A percentile compares a stretch with the other conserved stretches of the same genome.
Evolutionary conservation across 1,140 invertebrate genomes (phyloP).

Genomic region (Zaprionus camerounensis): DNA sequence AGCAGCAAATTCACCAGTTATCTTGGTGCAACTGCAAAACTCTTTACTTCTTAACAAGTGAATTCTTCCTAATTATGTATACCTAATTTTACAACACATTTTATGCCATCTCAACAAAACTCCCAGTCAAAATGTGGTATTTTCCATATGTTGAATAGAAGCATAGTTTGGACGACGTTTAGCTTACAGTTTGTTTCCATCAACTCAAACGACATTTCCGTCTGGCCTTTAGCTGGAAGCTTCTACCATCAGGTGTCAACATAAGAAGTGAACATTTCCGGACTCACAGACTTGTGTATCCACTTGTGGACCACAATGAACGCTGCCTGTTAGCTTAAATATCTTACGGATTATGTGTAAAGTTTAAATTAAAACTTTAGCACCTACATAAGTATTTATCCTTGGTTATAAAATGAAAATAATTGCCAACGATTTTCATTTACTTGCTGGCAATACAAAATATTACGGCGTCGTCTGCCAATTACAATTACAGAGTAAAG

Average conservation of each 20-base stretch:
- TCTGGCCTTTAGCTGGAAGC: too few species aligned
- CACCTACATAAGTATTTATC: constrained; percentile 23
- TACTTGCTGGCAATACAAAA: constrained; percentile 42
- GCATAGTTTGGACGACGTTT: too few species aligned
- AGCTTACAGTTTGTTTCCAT: too few species aligned
- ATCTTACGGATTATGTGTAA: neutral
- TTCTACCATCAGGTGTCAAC: neutral
- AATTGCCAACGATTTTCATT: constrained; percentile 31
- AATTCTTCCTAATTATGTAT: neutral
- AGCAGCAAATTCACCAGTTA: neutral
- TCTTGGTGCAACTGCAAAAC: too few species aligned
- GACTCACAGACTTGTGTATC: constrained; percentile 59
- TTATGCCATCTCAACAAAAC: too few species aligned
- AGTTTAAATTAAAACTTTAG: neutral
- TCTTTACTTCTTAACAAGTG: neutral
- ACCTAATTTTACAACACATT: neutral
- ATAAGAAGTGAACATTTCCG: constrained; percentile 64
- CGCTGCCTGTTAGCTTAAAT: neutral
- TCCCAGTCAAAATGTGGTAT: too few species aligned
- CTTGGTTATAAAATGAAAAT: constrained; percentile 36
- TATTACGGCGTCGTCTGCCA: constrained; percentile 30
- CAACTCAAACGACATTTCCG: too few species aligned
- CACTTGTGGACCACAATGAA: neutral
- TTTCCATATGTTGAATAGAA: too few species aligned
- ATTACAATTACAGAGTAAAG: constrained; percentile 10